Evolutionary conservation across 2,797 vertebrate genomes (phyloP), one percentile per base, ranked within the genome.

Genomic region (Sebastolobus alascanus): DNA sequence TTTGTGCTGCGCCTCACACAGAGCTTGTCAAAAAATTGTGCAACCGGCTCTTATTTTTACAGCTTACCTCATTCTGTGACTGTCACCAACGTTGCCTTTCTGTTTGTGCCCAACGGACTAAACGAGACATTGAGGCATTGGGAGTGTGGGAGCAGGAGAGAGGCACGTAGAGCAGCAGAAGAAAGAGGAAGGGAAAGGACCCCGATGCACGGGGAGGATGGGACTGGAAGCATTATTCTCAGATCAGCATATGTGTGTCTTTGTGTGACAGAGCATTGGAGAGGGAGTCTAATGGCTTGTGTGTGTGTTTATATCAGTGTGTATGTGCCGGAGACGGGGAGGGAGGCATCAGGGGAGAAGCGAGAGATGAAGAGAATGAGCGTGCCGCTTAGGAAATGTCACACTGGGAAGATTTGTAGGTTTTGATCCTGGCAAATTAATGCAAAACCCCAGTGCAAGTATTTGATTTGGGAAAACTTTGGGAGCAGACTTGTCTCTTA

Each of bases 401-500:
- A 98, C 96, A 98, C 97, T 98, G 97, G 95, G 98, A 99, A 99
- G 97, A 99, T 99, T 99, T 98, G 96, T 96, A 97, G 96, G 95
- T 95, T 99, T 98, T 99, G 97, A 99, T 98, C 97, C 97, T 96
- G 96, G 97, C 96, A 98, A 99, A 99, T 99, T 98, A 99, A 99
- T 99, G 98, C 97, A 99, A 99, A 99, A 98, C 97, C 98, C 97
- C 98, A 99, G 96, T 96, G 97, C 97, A 98, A 99, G 97, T 97
- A 97, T 98, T 98, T 97, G 97, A 97, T 98, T 98, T 98, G 97
- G 97, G 97, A 97, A 98, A 99, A 99, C 97, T 99, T 99, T 97
- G 97, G 97, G 97, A 98, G 96, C 97, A 97, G 97, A 97, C 97
- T 98, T 98, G 96, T 97, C 98, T 97, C 96, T 96, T 98, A 98